phyloP scores from a whole-genome alignment of 2,113 vertebrate species.

The Gambusia affinis region DNA sequence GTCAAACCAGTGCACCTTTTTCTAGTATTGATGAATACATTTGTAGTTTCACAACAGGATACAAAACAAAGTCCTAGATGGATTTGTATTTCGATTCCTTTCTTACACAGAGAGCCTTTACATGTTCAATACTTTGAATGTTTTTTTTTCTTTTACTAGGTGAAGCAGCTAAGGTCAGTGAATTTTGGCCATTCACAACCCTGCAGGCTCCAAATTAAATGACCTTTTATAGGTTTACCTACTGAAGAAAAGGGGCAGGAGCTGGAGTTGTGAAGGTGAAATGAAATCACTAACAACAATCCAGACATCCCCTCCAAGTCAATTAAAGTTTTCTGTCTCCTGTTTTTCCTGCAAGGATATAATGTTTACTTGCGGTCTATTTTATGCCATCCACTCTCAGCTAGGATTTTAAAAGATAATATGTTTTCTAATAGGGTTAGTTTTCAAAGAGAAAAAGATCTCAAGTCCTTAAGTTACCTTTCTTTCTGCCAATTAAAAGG shows the following conservation, averaged over 20 bases:
- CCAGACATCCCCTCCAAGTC: background rate
- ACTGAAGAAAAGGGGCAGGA: background rate
- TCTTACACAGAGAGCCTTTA: too few relatives aligned
- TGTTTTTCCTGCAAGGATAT: background rate
- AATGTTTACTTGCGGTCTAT: background rate
- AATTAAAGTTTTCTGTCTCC: background rate
- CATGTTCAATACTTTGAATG: too few relatives aligned
- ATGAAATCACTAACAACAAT: background rate
- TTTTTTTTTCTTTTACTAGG: too few relatives aligned
- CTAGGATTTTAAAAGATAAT: background rate
- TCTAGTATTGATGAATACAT: too few relatives aligned
- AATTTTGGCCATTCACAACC: too few relatives aligned
- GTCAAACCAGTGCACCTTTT: too few relatives aligned
- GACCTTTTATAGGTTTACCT: background rate
- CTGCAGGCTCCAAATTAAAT: background rate
- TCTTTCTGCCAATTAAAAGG: background rate
- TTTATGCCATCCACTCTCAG: background rate
- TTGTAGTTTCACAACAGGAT: too few relatives aligned
- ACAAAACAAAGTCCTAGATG: too few relatives aligned
- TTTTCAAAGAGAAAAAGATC: background rate
- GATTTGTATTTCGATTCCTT: too few relatives aligned
- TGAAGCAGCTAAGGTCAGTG: too few relatives aligned
- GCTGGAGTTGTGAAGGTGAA: background rate
- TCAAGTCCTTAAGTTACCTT: background rate
- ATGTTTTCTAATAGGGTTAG: background rate